phyloP scores from a whole-genome alignment of 92 coral and sea anemone species.

The Porites lobata region DNA sequence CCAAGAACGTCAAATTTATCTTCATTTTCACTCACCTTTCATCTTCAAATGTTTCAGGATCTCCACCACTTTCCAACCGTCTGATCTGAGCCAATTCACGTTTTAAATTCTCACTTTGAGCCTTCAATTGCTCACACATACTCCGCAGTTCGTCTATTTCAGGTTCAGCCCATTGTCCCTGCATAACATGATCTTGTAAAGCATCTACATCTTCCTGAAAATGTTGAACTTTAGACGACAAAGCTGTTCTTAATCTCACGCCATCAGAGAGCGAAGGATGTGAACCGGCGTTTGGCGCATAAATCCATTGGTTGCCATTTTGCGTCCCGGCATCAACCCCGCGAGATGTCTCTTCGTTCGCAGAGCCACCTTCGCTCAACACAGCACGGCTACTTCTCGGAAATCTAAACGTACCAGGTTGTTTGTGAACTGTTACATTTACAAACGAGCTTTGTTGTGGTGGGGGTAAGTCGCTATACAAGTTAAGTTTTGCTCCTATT shows the following conservation, averaged over 20 bases:
- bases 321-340: conserved; percentile 15
- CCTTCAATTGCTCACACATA: conserved; percentile 82
- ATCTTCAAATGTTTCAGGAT: conserved; percentile 44
- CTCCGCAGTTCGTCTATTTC: conserved; percentile 82
- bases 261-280: conserved; percentile 72
- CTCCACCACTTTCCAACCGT: conserved; percentile 72
- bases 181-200: conserved; percentile 79
- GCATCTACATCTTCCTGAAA: conserved; percentile 89
- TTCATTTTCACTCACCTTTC: conserved; percentile 67
- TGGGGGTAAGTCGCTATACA: conserved; percentile 94
- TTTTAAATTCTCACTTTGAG: conserved; percentile 77
- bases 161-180: conserved; percentile 75
- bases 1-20: not conserved
- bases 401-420: conserved; percentile 78
- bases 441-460: conserved; percentile 83
- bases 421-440: conserved; percentile 70
- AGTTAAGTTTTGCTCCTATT: conserved; percentile 95
- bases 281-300: conserved; percentile 13
- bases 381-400: conserved; percentile 84
- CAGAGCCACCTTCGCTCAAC: conserved; percentile 57
- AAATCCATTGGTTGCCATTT: conserved; percentile 46
- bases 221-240: conserved; percentile 80
- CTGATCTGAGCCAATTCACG: conserved; percentile 68
- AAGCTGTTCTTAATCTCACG: conserved; percentile 76
- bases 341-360: not conserved